These are phyloP conservation scores for Malurus cyaneus DNA, from an alignment of 2,113 vertebrate genomes.

Conservation along the genomic window DNA sequence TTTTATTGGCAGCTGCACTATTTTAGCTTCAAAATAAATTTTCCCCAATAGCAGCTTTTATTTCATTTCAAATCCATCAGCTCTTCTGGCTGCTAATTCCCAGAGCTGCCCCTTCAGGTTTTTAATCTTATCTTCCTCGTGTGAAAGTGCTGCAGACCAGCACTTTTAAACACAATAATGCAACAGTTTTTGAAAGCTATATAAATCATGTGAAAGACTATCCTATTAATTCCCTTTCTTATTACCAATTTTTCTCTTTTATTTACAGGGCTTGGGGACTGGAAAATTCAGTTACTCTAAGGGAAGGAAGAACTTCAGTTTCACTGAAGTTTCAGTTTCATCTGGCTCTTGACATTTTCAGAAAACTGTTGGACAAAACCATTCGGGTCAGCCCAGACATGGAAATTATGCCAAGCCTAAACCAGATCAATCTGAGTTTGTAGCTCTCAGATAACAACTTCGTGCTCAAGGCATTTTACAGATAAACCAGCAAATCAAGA, in stretches of 20 bases:
- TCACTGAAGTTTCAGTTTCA: too few species aligned
- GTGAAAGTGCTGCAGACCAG: slow-evolving; percentile 48
- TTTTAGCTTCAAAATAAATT: slow-evolving; percentile 38
- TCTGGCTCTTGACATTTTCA: slow-evolving; percentile 59
- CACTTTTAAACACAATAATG: slow-evolving; percentile 51
- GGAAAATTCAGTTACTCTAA: slow-evolving; percentile 30
- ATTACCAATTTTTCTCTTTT: slow-evolving; percentile 45
- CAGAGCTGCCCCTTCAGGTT: slow-evolving; percentile 39
- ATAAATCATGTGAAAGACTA: slow-evolving; percentile 40
- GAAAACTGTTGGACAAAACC: slow-evolving; percentile 27
- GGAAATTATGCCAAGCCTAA: slow-evolving; percentile 35
- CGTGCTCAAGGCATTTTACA: slow-evolving; percentile 11
- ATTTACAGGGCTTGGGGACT: slow-evolving; percentile 29
- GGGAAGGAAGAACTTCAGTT: slow-evolving; percentile 25
- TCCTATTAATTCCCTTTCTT: slow-evolving; percentile 51
- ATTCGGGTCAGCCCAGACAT: background rate
- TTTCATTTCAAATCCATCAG: slow-evolving; percentile 56
- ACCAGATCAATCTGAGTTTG: slow-evolving; percentile 30
- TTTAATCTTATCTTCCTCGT: slow-evolving; percentile 54
- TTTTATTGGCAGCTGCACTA: background rate
- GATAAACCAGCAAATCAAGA: background rate
- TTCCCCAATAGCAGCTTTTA: slow-evolving; percentile 46
- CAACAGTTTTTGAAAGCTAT: slow-evolving; percentile 53
- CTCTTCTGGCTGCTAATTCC: slow-evolving; percentile 38
- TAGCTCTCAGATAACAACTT: slow-evolving; percentile 8